Evolutionary conservation across 2,888 invertebrate genomes (phyloP), one percentile per base, ranked within the genome.

Genomic region (Nudaria mundana): DNA sequence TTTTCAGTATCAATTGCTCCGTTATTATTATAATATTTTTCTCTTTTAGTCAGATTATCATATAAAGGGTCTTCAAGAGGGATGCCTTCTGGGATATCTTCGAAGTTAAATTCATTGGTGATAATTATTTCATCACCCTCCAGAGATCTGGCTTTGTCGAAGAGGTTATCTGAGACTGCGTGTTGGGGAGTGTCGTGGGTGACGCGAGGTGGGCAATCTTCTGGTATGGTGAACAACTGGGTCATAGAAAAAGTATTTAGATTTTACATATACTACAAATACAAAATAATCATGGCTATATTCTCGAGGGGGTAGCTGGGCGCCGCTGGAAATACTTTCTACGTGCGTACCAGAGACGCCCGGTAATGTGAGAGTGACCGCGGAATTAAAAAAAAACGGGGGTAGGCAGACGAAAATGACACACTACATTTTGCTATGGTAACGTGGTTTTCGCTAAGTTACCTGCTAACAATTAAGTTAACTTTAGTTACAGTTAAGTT

Each of bases 191-290:
- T 44, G 11, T 80, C 70, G 33, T 76, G 69, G 0, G 69, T 46
- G 35, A 81, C 68, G 15, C 72, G 66, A 0, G 84, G 52, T 6
- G 81, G 86, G 41, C 89, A 89, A 26, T 84, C 81, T 60, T 87
- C 88, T 8, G 87, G 81, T 28, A 89, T 85, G 3, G 83, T 81
- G 56, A 79, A 89, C 44, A 76, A 73, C 89, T 89, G 69, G 6
- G 62, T 63, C 37, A 18, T 5, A 8, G n/a, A 13, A 32, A 15
- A 32, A 15, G 12, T 23, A 16, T 1, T n/a, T 22, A 4, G 4
- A n/a, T 31, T 18, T n/a, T n/a, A n/a, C n/a, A n/a, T n/a, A n/a
- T n/a, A n/a, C n/a, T n/a, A n/a, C n/a, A n/a, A n/a, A n/a, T n/a
- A n/a, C n/a, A n/a, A n/a, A n/a, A n/a, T n/a, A n/a, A n/a, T n/a